These are phyloP conservation scores for Ichneumoninae sp. DNA, from an alignment of 2,888 invertebrate genomes.

Conservation along the genomic window DNA sequence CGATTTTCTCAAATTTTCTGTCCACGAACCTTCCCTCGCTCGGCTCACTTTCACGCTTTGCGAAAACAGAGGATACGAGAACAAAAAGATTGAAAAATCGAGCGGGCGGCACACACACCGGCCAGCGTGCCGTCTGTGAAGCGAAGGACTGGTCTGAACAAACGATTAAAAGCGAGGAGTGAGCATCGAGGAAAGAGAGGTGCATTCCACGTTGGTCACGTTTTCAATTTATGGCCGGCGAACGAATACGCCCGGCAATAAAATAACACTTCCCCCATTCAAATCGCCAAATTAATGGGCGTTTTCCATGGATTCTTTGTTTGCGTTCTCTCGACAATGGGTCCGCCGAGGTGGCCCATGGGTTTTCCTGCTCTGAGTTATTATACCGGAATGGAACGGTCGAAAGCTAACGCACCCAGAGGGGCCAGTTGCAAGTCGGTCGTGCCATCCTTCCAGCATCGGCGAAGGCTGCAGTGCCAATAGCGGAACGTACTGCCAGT, in stretches of 20 bases:
- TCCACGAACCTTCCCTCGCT: background rate
- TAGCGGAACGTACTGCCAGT: constrained; percentile 8
- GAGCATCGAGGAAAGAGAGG: constrained; percentile 45
- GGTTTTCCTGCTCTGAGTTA: constrained; percentile 72
- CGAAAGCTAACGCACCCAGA: constrained; percentile 32
- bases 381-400: constrained; percentile 75
- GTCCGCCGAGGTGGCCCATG: constrained; percentile 57
- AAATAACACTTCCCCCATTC: constrained; percentile 82
- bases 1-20: constrained; percentile 1
- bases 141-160: constrained; percentile 46
- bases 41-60: constrained; percentile 18
- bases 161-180: constrained; percentile 37
- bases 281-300: constrained; percentile 81
- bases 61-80: constrained; percentile 34
- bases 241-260: constrained; percentile 77
- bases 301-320: constrained; percentile 81
- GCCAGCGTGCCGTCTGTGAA: constrained; percentile 19
- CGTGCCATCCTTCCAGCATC: constrained; percentile 8
- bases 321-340: constrained; percentile 75
- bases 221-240: constrained; percentile 77
- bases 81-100: constrained; percentile 33
- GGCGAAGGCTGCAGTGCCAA: background rate
- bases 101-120: background rate
- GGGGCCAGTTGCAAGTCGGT: constrained; percentile 16
- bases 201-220: constrained; percentile 70